Percentiles rank a stretch among this genome's conserved stretches.
phyloP scores from a whole-genome alignment of 2,888 invertebrate genomes.

The Xanthia togata region DNA sequence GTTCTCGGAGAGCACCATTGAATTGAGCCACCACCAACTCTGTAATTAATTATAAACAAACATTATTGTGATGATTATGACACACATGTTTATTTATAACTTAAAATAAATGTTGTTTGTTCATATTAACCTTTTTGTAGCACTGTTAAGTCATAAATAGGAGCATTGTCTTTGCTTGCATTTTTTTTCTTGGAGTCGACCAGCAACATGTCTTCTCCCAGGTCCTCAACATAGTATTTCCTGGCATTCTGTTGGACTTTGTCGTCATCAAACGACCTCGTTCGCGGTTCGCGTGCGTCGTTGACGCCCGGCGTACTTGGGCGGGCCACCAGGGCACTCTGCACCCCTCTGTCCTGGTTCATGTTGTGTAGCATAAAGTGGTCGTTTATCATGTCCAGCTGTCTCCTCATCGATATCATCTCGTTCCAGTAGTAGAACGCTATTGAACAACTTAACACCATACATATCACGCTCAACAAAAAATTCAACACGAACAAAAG shows the following conservation, averaged over 20 bases:
- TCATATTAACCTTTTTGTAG: slow-evolving; percentile 79
- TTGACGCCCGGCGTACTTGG: slow-evolving; percentile 66
- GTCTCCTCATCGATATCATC: slow-evolving; percentile 82
- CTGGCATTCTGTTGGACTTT: slow-evolving; percentile 73
- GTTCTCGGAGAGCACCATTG: slow-evolving; percentile 81
- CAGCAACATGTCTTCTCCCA: slow-evolving; percentile 84
- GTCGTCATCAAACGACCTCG: slow-evolving; percentile 70
- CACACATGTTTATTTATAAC: slow-evolving; percentile 41
- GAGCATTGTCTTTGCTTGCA: slow-evolving; percentile 72
- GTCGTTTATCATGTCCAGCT: slow-evolving; percentile 82
- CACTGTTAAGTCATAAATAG: slow-evolving; percentile 73
- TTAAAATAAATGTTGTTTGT: slow-evolving; percentile 4
- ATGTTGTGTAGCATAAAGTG: slow-evolving; percentile 79
- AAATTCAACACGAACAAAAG: slow-evolving; percentile 86
- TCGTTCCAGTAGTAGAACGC: slow-evolving; percentile 88
- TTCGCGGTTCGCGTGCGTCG: slow-evolving; percentile 76
- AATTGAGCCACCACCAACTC: slow-evolving; percentile 84
- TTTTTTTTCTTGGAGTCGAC: slow-evolving; percentile 84
- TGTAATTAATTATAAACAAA: slow-evolving; percentile 71
- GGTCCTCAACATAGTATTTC: slow-evolving; percentile 82
- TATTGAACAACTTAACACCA: slow-evolving; percentile 83
- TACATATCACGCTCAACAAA: slow-evolving; percentile 83
- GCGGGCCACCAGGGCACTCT: slow-evolving; percentile 77
- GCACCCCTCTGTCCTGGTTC: slow-evolving; percentile 75
- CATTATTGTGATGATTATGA: slow-evolving; percentile 24